Base-by-base conservation (phyloP, 2,797 vertebrate species). In the Momotus momota region DNA sequence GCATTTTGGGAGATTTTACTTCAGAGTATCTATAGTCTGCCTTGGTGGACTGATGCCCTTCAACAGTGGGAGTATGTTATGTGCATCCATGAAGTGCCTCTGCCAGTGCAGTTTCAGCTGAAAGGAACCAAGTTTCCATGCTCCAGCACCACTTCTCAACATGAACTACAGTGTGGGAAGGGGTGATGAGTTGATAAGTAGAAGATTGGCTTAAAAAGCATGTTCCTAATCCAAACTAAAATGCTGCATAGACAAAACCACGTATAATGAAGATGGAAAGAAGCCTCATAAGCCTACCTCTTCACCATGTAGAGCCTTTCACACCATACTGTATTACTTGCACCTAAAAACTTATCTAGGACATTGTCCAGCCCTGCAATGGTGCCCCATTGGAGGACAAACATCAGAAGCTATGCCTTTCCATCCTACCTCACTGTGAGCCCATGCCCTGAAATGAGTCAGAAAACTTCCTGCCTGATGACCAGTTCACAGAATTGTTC, bases 171-270 rank as follows among this genome's bases (percentile, higher is more conserved):
- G 14, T 1, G 2, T 45, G 19, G 52, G 70, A 83, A 83, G 52
- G 48, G 48, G 10, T 0, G 0, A 19, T 33, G 35, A 64, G 29
- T 55, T 0, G 0, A 19, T 33, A n/a, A 64, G 29, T 55, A 9
- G 51, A 45, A 83, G 51, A 51, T 18, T 15, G 13, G 9, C n/a
- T 83, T 85, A 54, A 71, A 82, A 80, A 77, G 3, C 25, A 3
- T 20, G 11, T 49, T 90, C 23, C 55, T 81, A 62, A 72, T 64
- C 48, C 54, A 57, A 51, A 48, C 35, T 83, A 52, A 91, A 88
- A 60, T 31, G 25, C 45, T 60, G 38, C 10, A 31, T 66, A 74
- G 65, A 51, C 17, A 61, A 81, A 94, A 48, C 13, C 17, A 45
- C 12, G 10, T 58, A 6, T 71, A 78, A 71, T 20, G 17, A 21